Conservation (phyloP, 2,797 vertebrate genomes). For the Coilia nasus region DNA sequence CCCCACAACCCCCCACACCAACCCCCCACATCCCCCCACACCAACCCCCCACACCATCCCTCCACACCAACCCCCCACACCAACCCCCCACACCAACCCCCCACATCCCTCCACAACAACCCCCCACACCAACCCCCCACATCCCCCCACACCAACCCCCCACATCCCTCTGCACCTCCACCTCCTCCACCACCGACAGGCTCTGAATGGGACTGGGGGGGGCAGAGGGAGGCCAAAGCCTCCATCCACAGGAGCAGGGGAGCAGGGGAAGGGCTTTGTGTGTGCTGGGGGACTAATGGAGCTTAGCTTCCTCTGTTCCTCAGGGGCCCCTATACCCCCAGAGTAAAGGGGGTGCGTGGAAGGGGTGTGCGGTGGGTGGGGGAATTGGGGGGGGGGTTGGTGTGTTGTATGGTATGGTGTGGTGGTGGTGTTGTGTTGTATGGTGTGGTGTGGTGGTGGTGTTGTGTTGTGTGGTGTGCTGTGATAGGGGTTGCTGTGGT, state of each 20-base stretch:
- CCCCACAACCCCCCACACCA: too few species aligned
- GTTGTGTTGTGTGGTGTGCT: too few species aligned
- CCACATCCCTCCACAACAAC: neutral
- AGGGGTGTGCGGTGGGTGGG: neutral
- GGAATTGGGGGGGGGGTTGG: neutral
- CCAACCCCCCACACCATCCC: too few species aligned
- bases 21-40: too few species aligned
- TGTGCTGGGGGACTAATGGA: neutral
- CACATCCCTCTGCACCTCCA: neutral
- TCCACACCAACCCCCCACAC: too few species aligned
- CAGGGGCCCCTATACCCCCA: neutral
- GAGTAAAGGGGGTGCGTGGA: neutral
- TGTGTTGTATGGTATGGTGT: too few species aligned
- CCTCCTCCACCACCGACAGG: neutral
- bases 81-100: neutral
- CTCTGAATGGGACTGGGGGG: neutral
- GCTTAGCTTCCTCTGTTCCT: neutral
- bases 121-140: too few species aligned
- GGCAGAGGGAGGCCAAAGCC: neutral
- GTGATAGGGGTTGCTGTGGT: too few species aligned
- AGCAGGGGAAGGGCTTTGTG: constrained; percentile 11
- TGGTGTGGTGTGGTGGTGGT: too few species aligned
- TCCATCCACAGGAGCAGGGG: constrained; percentile 1
- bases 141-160: too few species aligned
- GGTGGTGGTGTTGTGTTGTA: neutral